Evolutionary conservation across 2,888 invertebrate genomes (phyloP).

Genomic region (Eupelmus urozonus): DNA sequence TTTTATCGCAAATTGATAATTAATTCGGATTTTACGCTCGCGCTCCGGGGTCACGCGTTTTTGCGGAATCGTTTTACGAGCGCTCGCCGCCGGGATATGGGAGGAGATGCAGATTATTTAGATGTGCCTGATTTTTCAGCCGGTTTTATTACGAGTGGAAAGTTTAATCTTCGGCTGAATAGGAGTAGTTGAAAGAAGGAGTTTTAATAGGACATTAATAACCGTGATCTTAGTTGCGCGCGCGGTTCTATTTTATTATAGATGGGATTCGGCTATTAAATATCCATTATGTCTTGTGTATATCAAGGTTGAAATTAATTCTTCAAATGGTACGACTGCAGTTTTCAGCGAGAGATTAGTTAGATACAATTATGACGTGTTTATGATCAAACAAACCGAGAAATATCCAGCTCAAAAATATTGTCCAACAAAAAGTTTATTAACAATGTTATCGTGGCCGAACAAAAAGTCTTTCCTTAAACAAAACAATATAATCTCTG

Average conservation of each 20-base stretch:
- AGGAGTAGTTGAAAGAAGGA: not conserved
- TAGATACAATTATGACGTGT: not conserved
- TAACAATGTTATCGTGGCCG: no score
- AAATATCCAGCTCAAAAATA: no score
- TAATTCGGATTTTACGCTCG: slow-evolving; percentile 43
- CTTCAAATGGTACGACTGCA: not conserved
- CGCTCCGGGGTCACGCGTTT: slow-evolving; percentile 33
- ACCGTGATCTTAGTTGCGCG: not conserved
- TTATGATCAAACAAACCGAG: no score
- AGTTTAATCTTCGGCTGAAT: slow-evolving; percentile 14
- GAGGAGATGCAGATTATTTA: not conserved
- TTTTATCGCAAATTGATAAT: slow-evolving; percentile 39
- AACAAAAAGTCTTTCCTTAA: not conserved
- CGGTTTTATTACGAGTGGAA: slow-evolving; percentile 36
- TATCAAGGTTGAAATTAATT: not conserved
- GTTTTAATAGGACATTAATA: slow-evolving; percentile 25
- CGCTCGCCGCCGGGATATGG: not conserved
- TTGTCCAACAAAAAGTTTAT: no score
- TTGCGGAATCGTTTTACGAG: not conserved
- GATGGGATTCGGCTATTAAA: slow-evolving; percentile 18
- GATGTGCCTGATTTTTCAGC: slow-evolving; percentile 9
- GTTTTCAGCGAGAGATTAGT: not conserved
- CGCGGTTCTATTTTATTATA: slow-evolving; percentile 2
- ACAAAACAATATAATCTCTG: no score
- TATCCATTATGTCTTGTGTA: not conserved